phyloP scores from a whole-genome alignment of 2,888 invertebrate species.

The Latrodectus elegans region DNA sequence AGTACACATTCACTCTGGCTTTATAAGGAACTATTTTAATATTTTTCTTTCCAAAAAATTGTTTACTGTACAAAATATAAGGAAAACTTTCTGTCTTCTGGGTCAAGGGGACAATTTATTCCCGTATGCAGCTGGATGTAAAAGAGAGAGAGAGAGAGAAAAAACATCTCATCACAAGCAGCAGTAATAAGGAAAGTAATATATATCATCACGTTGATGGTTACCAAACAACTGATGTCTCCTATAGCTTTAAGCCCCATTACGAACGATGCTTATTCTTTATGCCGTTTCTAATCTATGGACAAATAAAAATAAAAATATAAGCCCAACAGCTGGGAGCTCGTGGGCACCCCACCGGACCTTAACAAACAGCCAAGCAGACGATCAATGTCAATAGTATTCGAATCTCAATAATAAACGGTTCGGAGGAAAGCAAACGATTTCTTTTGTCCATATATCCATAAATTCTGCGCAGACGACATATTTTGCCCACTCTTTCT shows the following conservation, averaged over 20 bases:
- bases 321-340: conserved; percentile 53
- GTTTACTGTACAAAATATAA: too few relatives aligned
- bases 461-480: conserved; percentile 61
- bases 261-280: conserved; percentile 49
- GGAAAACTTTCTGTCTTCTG: too few relatives aligned
- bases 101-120: too few relatives aligned
- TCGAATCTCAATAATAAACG: conserved; percentile 66
- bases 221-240: neutral
- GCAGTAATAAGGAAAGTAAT: neutral
- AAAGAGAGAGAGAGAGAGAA: neutral
- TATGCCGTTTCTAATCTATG: conserved; percentile 47
- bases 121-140: neutral
- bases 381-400: conserved; percentile 66
- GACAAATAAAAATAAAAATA: conserved; percentile 55
- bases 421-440: conserved; percentile 57
- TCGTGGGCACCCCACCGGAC: conserved; percentile 33
- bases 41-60: too few relatives aligned
- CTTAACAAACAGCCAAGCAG: conserved; percentile 51
- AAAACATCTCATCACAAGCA: neutral
- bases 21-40: too few relatives aligned
- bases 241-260: conserved; percentile 30
- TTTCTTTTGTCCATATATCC: conserved; percentile 51
- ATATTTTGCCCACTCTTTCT: conserved; percentile 60
- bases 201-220: neutral
- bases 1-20: too few relatives aligned